Evolutionary conservation across 1,140 invertebrate genomes (phyloP).

Genomic region (Ceratina japonica): DNA sequence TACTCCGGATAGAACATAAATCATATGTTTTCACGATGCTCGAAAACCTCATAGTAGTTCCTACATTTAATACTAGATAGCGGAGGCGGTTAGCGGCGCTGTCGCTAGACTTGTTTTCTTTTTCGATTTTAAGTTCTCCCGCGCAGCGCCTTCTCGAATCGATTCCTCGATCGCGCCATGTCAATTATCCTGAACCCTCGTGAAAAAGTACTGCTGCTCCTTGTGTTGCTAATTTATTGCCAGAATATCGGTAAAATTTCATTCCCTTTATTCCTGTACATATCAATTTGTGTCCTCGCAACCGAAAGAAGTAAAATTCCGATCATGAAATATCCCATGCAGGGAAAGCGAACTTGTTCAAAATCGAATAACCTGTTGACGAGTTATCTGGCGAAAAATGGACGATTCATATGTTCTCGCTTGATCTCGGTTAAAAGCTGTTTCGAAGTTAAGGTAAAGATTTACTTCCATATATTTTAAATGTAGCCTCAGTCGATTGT

Average conservation of each 20-base stretch:
- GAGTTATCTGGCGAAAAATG: too few relatives aligned
- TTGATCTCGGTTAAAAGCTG: neutral
- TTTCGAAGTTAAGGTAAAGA: neutral
- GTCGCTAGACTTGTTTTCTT: neutral
- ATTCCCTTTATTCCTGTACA: neutral
- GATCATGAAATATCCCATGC: neutral
- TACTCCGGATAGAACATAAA: too few relatives aligned
- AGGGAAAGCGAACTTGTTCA: neutral
- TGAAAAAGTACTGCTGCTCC: neutral
- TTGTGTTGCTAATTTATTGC: neutral
- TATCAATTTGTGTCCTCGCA: too few relatives aligned
- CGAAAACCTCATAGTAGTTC: conserved; percentile 34
- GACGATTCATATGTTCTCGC: neutral
- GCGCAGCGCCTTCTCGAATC: conserved; percentile 5
- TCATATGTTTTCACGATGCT: too few relatives aligned
- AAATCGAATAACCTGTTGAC: neutral
- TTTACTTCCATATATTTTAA: neutral
- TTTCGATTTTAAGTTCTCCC: neutral
- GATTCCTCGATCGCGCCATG: neutral
- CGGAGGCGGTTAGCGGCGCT: conserved; percentile 17
- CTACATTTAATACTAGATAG: conserved; percentile 16
- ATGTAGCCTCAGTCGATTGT: neutral
- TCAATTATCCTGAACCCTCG: conserved; percentile 19
- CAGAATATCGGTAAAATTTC: neutral
- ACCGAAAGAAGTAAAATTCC: too few relatives aligned